Evolutionary conservation across 2,888 invertebrate genomes (phyloP).

Genomic region (Drosophila flavopinicola): DNA sequence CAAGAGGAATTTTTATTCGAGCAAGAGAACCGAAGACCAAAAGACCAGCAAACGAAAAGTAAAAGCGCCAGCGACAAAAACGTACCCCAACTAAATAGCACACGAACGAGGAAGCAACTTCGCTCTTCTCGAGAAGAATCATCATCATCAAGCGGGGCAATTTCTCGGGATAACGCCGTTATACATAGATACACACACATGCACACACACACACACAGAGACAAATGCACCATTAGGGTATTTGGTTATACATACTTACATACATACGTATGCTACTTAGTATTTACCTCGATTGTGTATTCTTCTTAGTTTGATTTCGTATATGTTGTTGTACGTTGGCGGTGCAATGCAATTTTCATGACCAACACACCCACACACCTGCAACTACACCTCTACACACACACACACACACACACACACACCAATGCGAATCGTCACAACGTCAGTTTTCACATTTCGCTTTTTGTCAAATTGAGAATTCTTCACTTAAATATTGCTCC

Average conservation of each 20-base stretch:
- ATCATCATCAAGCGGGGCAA: constrained; percentile 18
- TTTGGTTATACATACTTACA: background rate
- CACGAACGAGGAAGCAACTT: constrained; percentile 59
- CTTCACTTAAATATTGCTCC: constrained; percentile 43
- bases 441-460: constrained; percentile 57
- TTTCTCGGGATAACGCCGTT: constrained; percentile 43
- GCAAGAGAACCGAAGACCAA: constrained; percentile 60
- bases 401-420: constrained; percentile 17
- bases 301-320: constrained; percentile 35
- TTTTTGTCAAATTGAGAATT: constrained; percentile 57
- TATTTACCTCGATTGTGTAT: constrained; percentile 43
- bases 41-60: constrained; percentile 60
- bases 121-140: constrained; percentile 31
- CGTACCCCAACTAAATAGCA: constrained; percentile 54
- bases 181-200: constrained; percentile 32
- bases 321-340: constrained; percentile 19
- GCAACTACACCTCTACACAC: constrained; percentile 7
- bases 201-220: constrained; percentile 33
- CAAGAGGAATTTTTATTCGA: constrained; percentile 82
- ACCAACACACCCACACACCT: constrained; percentile 30
- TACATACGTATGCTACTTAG: constrained; percentile 12
- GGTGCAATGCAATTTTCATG: constrained; percentile 45
- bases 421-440: constrained; percentile 23
- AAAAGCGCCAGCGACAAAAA: constrained; percentile 68
- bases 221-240: constrained; percentile 8